Evolutionary conservation across 2,797 vertebrate genomes (phyloP).

Genomic region (Amblyopsis hoosieri): DNA sequence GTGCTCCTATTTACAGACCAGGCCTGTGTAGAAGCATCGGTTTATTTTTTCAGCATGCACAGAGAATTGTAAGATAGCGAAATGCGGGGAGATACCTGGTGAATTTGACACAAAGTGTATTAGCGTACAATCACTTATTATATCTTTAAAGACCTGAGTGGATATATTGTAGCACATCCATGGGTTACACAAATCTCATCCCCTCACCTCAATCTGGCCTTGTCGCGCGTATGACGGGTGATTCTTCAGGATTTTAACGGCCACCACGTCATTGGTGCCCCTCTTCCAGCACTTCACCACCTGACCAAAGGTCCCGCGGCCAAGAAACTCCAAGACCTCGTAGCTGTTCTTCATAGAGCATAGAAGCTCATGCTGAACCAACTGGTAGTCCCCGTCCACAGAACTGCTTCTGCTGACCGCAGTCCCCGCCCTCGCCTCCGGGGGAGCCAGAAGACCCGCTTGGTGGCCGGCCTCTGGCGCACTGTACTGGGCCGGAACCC

Average conservation of each 20-base stretch:
- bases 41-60: too few relatives aligned
- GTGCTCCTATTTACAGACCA: too few relatives aligned
- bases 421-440: slow-evolving; percentile 49
- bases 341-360: slow-evolving; percentile 95
- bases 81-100: too few relatives aligned
- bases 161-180: background rate
- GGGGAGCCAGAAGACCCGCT: slow-evolving; percentile 26
- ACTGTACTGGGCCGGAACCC: slow-evolving; percentile 75
- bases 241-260: slow-evolving; percentile 96
- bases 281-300: slow-evolving; percentile 98
- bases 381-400: slow-evolving; percentile 91
- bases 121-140: too few relatives aligned
- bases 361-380: slow-evolving; percentile 94
- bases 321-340: slow-evolving; percentile 94
- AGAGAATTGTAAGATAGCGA: too few relatives aligned
- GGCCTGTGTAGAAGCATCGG: too few relatives aligned
- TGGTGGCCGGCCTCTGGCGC: slow-evolving; percentile 19
- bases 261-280: slow-evolving; percentile 92
- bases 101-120: too few relatives aligned
- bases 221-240: slow-evolving; percentile 97
- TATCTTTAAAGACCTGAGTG: background rate
- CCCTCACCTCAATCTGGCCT: slow-evolving; percentile 93
- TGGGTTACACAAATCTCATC: background rate
- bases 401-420: slow-evolving; percentile 64
- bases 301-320: slow-evolving; percentile 95